These are phyloP conservation scores for Prorops nasuta DNA, from an alignment of 1,140 invertebrate species.

Conservation along the genomic window DNA sequence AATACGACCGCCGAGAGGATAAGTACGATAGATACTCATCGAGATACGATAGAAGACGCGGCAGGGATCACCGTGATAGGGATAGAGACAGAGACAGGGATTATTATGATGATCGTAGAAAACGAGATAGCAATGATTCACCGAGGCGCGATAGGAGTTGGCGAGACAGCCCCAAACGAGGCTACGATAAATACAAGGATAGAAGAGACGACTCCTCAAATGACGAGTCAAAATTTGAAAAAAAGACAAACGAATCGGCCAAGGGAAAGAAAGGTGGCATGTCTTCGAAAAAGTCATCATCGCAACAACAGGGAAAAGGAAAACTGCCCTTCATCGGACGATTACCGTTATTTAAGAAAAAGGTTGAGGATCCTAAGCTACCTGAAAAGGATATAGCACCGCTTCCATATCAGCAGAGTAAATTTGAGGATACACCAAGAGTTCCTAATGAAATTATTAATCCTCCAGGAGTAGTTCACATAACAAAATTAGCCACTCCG, in stretches of 20 bases:
- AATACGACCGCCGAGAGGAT: constrained; percentile 49
- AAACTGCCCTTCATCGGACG: constrained; percentile 70
- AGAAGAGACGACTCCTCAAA: constrained; percentile 43
- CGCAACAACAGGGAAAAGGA: constrained; percentile 41
- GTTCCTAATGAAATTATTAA: constrained; percentile 53
- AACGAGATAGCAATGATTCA: constrained; percentile 44
- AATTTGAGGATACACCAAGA: constrained; percentile 51
- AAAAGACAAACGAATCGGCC: constrained; percentile 42
- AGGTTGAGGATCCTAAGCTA: constrained; percentile 51
- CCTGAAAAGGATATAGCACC: constrained; percentile 49
- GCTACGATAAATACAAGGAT: constrained; percentile 47
- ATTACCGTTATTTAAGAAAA: constrained; percentile 69
- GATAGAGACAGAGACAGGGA: constrained; percentile 41
- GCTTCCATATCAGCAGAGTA: constrained; percentile 49
- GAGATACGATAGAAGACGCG: constrained; percentile 47
- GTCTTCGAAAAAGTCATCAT: constrained; percentile 31
- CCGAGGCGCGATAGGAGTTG: constrained; percentile 46
- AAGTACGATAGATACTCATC: constrained; percentile 47
- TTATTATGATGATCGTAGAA: constrained; percentile 49
- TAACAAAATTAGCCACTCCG: constrained; percentile 58
- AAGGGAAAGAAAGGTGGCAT: constrained; percentile 39
- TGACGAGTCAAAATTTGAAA: constrained; percentile 55
- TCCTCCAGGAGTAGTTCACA: constrained; percentile 58
- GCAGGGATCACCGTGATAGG: constrained; percentile 42
- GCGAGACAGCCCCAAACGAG: constrained; percentile 49